These are phyloP conservation scores for Spodoptera frugiperda DNA, from an alignment of 1,140 invertebrate species.

Conservation along the genomic window DNA sequence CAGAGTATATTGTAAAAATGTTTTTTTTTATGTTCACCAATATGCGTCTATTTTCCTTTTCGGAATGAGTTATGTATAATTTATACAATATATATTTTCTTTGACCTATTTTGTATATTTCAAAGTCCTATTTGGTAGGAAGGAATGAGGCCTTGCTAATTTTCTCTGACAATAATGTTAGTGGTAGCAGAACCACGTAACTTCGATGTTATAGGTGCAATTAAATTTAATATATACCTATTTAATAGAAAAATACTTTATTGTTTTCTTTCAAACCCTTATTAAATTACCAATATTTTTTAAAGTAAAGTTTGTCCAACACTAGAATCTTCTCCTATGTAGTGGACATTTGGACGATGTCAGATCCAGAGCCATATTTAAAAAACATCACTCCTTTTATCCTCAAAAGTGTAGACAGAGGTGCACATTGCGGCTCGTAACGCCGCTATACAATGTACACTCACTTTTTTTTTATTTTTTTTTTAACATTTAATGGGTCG, in stretches of 20 bases:
- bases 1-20: not conserved
- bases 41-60: not conserved
- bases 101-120: slow-evolving; percentile 66
- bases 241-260: slow-evolving; percentile 73
- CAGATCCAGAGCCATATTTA: no score
- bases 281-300: no score
- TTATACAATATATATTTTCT: slow-evolving; percentile 12
- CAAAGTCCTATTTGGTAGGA: slow-evolving; percentile 60
- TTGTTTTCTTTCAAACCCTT: slow-evolving; percentile 54
- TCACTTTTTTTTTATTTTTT: no score
- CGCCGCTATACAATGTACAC: no score
- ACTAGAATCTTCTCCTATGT: no score
- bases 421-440: no score
- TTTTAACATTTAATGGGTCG: no score
- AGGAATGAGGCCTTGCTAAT: slow-evolving; percentile 66
- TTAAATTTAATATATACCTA: slow-evolving; percentile 83
- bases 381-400: no score
- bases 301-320: no score
- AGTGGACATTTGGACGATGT: no score
- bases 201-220: slow-evolving; percentile 82
- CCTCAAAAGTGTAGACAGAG: no score
- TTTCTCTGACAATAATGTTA: slow-evolving; percentile 75
- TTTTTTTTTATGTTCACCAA: not conserved
- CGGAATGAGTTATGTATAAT: slow-evolving; percentile 27
- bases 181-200: slow-evolving; percentile 58